Percentiles rank a stretch among this genome's conserved stretches.
Evolutionary conservation across 2,888 invertebrate genomes (phyloP).

Genomic region (Trissonchulus sp.): DNA sequence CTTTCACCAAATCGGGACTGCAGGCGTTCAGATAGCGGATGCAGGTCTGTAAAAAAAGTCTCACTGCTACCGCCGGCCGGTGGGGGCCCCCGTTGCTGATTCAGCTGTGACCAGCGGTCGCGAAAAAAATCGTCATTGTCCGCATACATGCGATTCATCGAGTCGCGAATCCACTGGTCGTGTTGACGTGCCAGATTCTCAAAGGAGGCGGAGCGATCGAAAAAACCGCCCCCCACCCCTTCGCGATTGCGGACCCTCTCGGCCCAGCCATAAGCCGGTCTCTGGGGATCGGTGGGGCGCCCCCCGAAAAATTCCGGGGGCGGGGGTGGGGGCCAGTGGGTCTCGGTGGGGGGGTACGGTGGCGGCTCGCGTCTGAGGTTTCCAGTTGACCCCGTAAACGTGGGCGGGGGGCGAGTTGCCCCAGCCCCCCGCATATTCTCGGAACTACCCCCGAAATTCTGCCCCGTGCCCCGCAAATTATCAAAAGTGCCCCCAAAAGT

Average conservation of each 20-base stretch:
- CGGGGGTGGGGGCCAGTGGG: too few species aligned
- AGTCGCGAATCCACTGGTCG: neutral
- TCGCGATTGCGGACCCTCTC: neutral
- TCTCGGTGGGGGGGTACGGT: too few species aligned
- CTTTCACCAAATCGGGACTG: slow-evolving; percentile 50
- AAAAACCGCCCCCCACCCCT: neutral
- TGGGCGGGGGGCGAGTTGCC: too few species aligned
- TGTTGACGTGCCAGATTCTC: neutral
- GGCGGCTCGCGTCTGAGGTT: too few species aligned
- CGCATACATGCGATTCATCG: neutral
- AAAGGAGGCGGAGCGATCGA: neutral
- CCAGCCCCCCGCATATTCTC: too few species aligned
- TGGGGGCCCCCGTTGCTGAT: neutral
- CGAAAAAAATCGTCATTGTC: neutral
- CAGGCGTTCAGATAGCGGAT: slow-evolving; percentile 54
- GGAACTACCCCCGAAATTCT: too few species aligned
- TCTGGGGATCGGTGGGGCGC: too few species aligned
- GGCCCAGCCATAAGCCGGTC: too few species aligned
- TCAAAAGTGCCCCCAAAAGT: too few species aligned
- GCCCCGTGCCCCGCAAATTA: too few species aligned
- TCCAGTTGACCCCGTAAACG: too few species aligned
- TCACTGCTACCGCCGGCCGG: neutral
- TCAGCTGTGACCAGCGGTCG: neutral
- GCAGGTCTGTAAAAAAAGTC: slow-evolving; percentile 39
- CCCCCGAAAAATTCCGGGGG: too few species aligned